Evolutionary conservation across 2,113 vertebrate species (phyloP).

Genomic region (Pogona vitticeps): DNA sequence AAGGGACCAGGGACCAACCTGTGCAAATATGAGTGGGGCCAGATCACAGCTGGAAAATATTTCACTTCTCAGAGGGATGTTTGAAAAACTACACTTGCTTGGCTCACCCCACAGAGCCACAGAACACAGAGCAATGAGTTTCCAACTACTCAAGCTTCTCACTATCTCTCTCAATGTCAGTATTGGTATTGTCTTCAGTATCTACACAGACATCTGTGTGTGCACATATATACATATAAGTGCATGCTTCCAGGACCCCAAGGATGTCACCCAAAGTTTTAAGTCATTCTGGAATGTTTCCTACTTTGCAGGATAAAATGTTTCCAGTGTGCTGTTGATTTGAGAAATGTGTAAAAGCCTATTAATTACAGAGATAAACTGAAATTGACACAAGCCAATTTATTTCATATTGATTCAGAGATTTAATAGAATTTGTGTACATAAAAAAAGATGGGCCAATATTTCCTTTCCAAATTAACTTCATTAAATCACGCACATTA

Average conservation of each 20-base stretch:
- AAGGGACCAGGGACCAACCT: background rate
- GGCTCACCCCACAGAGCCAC: too few relatives aligned
- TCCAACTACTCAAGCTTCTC: too few relatives aligned
- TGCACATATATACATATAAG: too few relatives aligned
- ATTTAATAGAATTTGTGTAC: slow-evolving; percentile 33
- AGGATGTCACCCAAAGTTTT: slow-evolving; percentile 15
- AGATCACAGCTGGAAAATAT: background rate
- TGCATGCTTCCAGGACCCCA: slow-evolving; percentile 35
- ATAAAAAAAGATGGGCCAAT: slow-evolving; percentile 12
- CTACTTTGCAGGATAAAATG: slow-evolving; percentile 14
- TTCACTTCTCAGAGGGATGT: background rate
- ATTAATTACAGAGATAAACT: slow-evolving; percentile 26
- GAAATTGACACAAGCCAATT: slow-evolving; percentile 20
- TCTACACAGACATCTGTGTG: too few relatives aligned
- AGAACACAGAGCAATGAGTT: background rate
- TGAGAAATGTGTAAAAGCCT: slow-evolving; percentile 30
- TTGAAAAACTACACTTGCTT: background rate
- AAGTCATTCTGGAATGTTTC: slow-evolving; percentile 27
- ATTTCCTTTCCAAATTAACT: slow-evolving; percentile 27
- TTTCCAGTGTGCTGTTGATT: slow-evolving; percentile 21
- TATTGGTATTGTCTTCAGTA: too few relatives aligned
- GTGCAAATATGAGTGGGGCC: background rate
- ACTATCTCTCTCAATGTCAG: too few relatives aligned
- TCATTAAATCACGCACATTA: slow-evolving; percentile 16
- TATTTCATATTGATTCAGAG: slow-evolving; percentile 19